Base-by-base conservation (phyloP, 2,888 invertebrate species). In the Eupelmus urozonus region DNA sequence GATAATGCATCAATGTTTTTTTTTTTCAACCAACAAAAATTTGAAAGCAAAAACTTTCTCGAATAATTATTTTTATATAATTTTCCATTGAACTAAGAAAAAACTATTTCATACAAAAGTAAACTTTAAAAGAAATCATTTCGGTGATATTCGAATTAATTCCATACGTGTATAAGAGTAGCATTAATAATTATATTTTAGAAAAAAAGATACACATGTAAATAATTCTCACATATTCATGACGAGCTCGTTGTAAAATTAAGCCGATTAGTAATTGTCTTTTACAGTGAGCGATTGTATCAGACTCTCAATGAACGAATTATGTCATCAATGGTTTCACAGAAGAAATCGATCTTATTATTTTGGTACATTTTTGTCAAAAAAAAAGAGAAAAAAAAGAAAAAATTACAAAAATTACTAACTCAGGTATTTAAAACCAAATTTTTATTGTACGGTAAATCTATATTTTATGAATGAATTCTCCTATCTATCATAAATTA, bases 221-320 rank as follows among this genome's bases (percentile, higher is more conserved):
- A 76, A 79, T 79, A 79, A 76, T 72, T 63, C 76, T 72, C 67
- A 72, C 62, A 60, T 55, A 45, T 75, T 79, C 76, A 71, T 72
- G 72, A 72, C 79, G 71, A 67, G 72, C 67, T 79, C 75, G 60
- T 79, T 79, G 71, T 79, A 75, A 76, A 75, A 76, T 79, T 72
- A 76, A 67, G 42, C 59, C 29, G 62, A 67, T 62, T 55, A n/a
- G n/a, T n/a, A n/a, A 69, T 62, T 62, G 40, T 72, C 71, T 65
- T 57, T 75, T 75, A 73, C 75, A 71, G 60, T 60, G 66, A 78
- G 73, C 69, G 67, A 67, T 73, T 73, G 42, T 67, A 73, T 69
- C 62, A 63, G 72, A 69, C 78, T 63, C 65, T 70, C 70, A 76
- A 76, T 62, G 53, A 63, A 76, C 53, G 69, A 69, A 63, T 62